A percentile compares a stretch with the other conserved stretches of the same genome.
Evolutionary conservation across 2,113 vertebrate genomes (phyloP).

Genomic region (Atlantisia rogersi): DNA sequence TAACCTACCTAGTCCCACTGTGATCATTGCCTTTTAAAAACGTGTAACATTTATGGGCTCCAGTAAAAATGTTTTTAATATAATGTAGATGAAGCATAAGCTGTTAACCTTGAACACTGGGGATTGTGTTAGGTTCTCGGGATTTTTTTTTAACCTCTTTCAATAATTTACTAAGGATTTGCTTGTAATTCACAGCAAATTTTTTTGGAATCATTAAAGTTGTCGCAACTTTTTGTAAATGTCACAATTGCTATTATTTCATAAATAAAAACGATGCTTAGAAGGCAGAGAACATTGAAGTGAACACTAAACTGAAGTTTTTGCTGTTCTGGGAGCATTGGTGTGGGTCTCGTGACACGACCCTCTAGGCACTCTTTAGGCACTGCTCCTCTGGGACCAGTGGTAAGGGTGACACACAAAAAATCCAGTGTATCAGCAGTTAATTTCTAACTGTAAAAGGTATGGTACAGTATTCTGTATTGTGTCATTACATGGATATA

Average conservation of each 20-base stretch:
- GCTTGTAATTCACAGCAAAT: neutral
- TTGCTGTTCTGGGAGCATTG: neutral
- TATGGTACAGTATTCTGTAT: too few species aligned
- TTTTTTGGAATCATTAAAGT: neutral
- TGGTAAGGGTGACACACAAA: neutral
- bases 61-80: slow-evolving; percentile 71
- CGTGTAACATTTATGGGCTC: slow-evolving; percentile 29
- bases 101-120: slow-evolving; percentile 33
- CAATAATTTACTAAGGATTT: slow-evolving; percentile 29
- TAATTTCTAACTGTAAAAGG: neutral
- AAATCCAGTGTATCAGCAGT: neutral
- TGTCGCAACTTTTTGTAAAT: neutral
- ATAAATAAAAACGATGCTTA: neutral
- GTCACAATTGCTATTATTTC: neutral
- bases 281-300: neutral
- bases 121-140: neutral
- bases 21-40: slow-evolving; percentile 36
- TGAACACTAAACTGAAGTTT: neutral
- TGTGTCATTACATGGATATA: neutral
- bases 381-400: neutral
- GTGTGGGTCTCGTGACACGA: neutral
- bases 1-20: neutral
- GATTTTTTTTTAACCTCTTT: neutral
- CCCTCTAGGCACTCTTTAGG: neutral
- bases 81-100: slow-evolving; percentile 59